These are phyloP conservation scores for Paedocypris sp. DNA, from an alignment of 2,113 vertebrate species.

Conservation along the genomic window DNA sequence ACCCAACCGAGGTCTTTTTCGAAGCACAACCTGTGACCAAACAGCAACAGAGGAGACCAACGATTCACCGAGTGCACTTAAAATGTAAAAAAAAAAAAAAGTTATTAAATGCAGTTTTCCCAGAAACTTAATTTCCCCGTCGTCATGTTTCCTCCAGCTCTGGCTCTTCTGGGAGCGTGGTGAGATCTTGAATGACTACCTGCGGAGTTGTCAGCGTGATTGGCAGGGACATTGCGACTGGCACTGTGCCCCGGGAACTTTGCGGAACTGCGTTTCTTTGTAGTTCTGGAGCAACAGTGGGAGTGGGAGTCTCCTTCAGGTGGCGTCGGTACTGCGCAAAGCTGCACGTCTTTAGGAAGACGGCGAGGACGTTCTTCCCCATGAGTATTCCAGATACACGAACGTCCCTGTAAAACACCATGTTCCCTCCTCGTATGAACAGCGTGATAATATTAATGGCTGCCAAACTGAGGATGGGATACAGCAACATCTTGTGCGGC, in stretches of 20 bases:
- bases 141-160: slow-evolving; percentile 32
- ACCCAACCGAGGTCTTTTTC: too few relatives aligned
- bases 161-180: slow-evolving; percentile 17
- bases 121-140: background rate
- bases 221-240: background rate
- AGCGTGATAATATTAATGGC: slow-evolving; percentile 42
- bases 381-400: slow-evolving; percentile 42
- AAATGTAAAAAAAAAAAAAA: too few relatives aligned
- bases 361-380: slow-evolving; percentile 41
- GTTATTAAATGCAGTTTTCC: too few relatives aligned
- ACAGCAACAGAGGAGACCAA: too few relatives aligned
- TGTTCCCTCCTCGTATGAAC: slow-evolving; percentile 37
- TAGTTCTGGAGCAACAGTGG: slow-evolving; percentile 7
- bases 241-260: background rate
- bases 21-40: too few relatives aligned
- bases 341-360: slow-evolving; percentile 36
- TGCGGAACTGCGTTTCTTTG: slow-evolving; percentile 24
- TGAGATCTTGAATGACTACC: slow-evolving; percentile 31
- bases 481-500: slow-evolving; percentile 44
- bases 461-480: slow-evolving; percentile 43
- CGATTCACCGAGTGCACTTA: too few relatives aligned
- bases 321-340: slow-evolving; percentile 38
- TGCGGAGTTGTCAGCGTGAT: background rate
- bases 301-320: background rate
- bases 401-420: slow-evolving; percentile 40